Evolutionary conservation across 2,888 invertebrate species (phyloP), one percentile per base, ranked within the genome.

Genomic region (Psylliodes chrysocephalus): DNA sequence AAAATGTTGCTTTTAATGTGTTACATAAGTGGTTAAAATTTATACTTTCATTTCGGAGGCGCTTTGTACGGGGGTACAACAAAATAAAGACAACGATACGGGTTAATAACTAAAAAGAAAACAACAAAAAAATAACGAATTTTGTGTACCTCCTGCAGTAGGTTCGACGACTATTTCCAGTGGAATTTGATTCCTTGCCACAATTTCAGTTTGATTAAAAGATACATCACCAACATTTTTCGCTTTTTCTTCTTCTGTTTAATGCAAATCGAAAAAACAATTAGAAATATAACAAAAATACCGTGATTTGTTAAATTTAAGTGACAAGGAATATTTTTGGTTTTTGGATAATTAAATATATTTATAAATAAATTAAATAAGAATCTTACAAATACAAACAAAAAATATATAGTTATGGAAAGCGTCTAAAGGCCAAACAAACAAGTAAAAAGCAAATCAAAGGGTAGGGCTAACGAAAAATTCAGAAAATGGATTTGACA

Each of bases 141-240:
- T 38, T 53, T 30, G 17, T 28, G 14, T 55, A 55, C 55, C 55
- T 54, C 54, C 6, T 15, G 7, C n/a, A 25, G 55, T 46, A 10
- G 18, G 25, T 18, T 19, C 18, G 55, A 46, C 33, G 17, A 46
- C 4, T 18, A 10, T 46, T 46, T 33, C 55, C 44, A 12, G n/a
- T 30, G 30, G 17, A 18, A 46, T 44, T 44, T 46, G 44, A 46
- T 33, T 46, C 44, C 44, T 46, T 46, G 55, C 42, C 46, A 55
- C 17, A 18, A 22, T 15, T 19, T 38, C 18, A 22, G 33, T 51
- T 51, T 30, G 15, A 33, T 33, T 53, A 14, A 40, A 38, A 4
- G 19, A 19, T 52, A 33, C 52, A 8, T n/a, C 53, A 14, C 38
- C 40, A 14, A 40, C 53, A 10, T 53, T 54, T 42, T 18, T 15